Evolutionary conservation across 92 coral and sea anemone species (phyloP).

Genomic region (Zoanthus sansibaricus): DNA sequence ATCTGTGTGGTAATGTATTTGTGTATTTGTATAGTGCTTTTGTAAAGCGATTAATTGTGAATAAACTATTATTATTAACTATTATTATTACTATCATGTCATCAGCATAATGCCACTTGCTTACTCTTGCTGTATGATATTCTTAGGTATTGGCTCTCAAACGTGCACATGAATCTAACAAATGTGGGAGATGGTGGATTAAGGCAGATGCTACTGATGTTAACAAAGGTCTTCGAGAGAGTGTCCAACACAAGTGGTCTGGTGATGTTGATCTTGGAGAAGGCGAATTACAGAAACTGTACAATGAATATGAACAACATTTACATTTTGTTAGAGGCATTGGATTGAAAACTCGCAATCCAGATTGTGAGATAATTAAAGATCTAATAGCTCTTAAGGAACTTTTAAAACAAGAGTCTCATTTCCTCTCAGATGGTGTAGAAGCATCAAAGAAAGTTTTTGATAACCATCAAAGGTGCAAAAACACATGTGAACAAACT

Average conservation of each 20-base stretch:
- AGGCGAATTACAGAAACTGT: constrained; percentile 25
- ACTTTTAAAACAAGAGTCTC: not conserved
- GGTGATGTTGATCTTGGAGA: constrained; percentile 50
- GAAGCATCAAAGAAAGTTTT: not conserved
- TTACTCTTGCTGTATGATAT: not conserved
- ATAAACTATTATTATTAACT: too few relatives aligned
- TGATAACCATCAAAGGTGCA: not conserved
- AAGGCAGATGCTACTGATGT: constrained; percentile 60
- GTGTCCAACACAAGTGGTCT: constrained; percentile 26
- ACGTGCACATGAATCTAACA: constrained; percentile 28
- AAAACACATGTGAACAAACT: constrained; percentile 58
- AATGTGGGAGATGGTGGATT: not conserved
- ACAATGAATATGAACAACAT: constrained; percentile 13
- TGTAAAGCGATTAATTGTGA: too few relatives aligned
- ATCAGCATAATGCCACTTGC: not conserved
- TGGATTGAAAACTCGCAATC: constrained; percentile 44
- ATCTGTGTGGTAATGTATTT: too few relatives aligned
- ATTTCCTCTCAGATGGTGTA: not conserved
- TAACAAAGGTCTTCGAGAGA: constrained; percentile 41
- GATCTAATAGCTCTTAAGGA: not conserved
- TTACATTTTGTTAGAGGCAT: constrained; percentile 6
- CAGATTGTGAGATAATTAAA: not conserved
- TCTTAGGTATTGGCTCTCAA: constrained; percentile 37
- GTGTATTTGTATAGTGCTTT: too few relatives aligned
- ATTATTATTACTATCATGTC: not conserved